phyloP scores from a whole-genome alignment of 2,797 vertebrate genomes.

The Peromyscus eremicus region DNA sequence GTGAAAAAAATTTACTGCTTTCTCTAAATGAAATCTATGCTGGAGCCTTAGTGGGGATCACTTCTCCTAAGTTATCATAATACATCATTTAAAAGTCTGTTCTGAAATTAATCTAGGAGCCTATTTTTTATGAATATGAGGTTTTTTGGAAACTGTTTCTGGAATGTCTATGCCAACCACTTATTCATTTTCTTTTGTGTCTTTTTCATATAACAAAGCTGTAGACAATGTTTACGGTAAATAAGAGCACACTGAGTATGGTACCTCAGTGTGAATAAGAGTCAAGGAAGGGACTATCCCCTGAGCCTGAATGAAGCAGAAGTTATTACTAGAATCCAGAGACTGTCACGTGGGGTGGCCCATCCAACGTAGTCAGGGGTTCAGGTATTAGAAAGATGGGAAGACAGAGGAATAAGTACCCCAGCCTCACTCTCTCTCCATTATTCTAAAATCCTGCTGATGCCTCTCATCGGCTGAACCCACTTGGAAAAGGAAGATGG shows the following conservation, averaged over 20 bases:
- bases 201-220: neutral
- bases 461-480: neutral
- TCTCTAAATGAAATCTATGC: neutral
- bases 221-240: neutral
- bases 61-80: constrained; percentile 49
- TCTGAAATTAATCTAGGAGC: neutral
- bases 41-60: neutral
- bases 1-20: constrained; percentile 7
- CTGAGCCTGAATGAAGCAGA: neutral
- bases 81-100: constrained; percentile 1
- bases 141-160: neutral
- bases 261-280: neutral
- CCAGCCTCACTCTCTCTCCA: neutral
- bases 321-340: neutral
- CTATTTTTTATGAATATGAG: neutral
- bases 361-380: neutral
- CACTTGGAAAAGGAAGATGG: neutral
- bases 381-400: too few species aligned
- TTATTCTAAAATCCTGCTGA: neutral
- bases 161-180: neutral
- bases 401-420: neutral
- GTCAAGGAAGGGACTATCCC: neutral
- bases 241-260: neutral
- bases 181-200: neutral
- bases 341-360: too few species aligned